A percentile compares a stretch with the other conserved stretches of the same genome.
These are phyloP conservation scores for Mayetiola destructor DNA, from an alignment of 2,888 invertebrate genomes.

Conservation along the genomic window DNA sequence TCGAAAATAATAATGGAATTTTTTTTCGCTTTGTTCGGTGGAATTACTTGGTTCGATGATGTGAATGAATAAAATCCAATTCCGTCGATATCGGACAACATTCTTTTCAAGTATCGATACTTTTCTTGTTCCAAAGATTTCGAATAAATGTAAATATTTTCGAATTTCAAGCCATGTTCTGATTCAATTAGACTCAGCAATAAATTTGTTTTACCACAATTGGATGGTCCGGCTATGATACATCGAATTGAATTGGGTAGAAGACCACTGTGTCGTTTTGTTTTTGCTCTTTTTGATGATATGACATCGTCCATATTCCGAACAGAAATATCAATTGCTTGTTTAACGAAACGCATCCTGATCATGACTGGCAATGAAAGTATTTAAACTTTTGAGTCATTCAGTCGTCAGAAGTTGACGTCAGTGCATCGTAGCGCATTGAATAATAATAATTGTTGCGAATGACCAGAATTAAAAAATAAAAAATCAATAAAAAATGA, in stretches of 20 bases:
- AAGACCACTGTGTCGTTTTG: slow-evolving; percentile 17
- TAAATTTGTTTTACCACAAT: slow-evolving; percentile 29
- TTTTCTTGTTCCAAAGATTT: slow-evolving; percentile 23
- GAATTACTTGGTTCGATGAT: slow-evolving; percentile 19
- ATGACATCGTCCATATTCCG: neutral
- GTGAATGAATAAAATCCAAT: slow-evolving; percentile 18
- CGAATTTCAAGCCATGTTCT: slow-evolving; percentile 27
- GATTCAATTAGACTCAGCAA: slow-evolving; percentile 25
- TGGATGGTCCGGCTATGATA: slow-evolving; percentile 26
- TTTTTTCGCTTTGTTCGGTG: slow-evolving; percentile 18
- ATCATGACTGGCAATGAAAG: neutral
- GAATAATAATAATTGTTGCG: neutral
- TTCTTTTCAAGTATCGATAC: slow-evolving; percentile 20
- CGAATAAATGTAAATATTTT: slow-evolving; percentile 28
- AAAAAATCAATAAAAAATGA: neutral
- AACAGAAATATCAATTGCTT: neutral
- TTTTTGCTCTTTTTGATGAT: neutral
- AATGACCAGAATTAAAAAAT: neutral
- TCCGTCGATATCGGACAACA: slow-evolving; percentile 19
- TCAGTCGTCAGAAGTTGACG: neutral
- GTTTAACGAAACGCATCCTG: slow-evolving; percentile 15
- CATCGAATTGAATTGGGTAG: slow-evolving; percentile 23
- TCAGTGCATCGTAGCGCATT: neutral
- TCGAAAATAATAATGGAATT: slow-evolving; percentile 28
- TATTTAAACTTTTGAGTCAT: neutral